These are phyloP conservation scores for Anseranas semipalmata DNA, from an alignment of 2,113 vertebrate genomes.

Conservation along the genomic window DNA sequence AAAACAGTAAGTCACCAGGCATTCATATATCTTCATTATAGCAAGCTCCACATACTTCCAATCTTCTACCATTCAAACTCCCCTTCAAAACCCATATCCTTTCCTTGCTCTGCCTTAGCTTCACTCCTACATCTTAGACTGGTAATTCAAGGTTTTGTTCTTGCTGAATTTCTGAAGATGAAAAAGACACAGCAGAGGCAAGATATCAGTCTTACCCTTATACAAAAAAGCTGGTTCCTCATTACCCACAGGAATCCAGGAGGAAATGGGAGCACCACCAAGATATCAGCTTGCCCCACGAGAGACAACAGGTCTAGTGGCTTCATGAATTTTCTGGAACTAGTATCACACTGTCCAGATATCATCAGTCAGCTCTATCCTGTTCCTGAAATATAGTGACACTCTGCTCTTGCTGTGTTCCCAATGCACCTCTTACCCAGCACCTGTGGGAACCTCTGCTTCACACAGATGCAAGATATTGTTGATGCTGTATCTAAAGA, in stretches of 20 bases:
- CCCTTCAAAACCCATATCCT: not conserved
- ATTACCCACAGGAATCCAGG: not conserved
- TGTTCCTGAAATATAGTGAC: not conserved
- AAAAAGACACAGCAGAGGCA: not conserved
- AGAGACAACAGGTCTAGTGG: not conserved
- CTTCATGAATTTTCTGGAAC: not conserved
- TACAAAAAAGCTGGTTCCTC: not conserved
- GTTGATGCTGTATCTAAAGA: not conserved
- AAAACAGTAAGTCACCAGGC: not conserved
- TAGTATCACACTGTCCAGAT: not conserved
- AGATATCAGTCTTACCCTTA: not conserved
- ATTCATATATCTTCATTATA: not conserved
- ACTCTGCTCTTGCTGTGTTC: not conserved
- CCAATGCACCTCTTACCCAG: not conserved
- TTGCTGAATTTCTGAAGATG: not conserved
- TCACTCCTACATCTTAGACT: not conserved
- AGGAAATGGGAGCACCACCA: not conserved
- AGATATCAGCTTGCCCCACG: not conserved
- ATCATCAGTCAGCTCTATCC: not conserved
- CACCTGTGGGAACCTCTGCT: not conserved
- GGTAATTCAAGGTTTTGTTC: not conserved
- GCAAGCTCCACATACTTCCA: not conserved
- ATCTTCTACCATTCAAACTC: not conserved
- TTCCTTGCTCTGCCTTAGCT: not conserved
- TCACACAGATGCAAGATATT: not conserved